Percentiles rank a stretch among this genome's conserved stretches.
phyloP scores from a whole-genome alignment of 2,888 invertebrate genomes.

The Phorcus lineatus region DNA sequence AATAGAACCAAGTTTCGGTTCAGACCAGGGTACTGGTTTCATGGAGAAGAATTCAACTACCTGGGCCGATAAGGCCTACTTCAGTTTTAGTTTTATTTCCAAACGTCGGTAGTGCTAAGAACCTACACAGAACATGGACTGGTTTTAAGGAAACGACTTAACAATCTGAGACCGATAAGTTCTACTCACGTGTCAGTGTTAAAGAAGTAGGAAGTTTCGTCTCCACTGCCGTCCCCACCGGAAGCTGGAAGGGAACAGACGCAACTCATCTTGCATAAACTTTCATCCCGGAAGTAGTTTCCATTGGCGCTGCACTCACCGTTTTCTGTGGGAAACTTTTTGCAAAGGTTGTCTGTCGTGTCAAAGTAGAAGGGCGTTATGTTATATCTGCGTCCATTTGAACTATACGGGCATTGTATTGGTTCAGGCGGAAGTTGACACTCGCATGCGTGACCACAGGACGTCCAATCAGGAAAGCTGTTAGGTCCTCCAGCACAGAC shows the following conservation, averaged over 20 bases:
- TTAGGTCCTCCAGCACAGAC: neutral
- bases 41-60: too few relatives aligned
- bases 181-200: neutral
- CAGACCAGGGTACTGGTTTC: too few relatives aligned
- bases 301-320: neutral
- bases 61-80: too few relatives aligned
- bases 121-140: too few relatives aligned
- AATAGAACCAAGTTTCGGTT: too few relatives aligned
- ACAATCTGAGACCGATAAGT: too few relatives aligned
- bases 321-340: neutral
- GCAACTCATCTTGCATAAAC: neutral
- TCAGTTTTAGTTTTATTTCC: too few relatives aligned
- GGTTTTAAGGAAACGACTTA: too few relatives aligned
- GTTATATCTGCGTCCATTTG: too few relatives aligned
- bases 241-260: neutral
- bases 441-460: neutral
- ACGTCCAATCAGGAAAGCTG: neutral
- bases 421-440: neutral
- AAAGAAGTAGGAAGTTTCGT: neutral
- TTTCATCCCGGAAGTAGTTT: neutral
- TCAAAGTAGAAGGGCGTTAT: neutral
- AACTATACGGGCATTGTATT: neutral
- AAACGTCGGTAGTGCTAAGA: too few relatives aligned
- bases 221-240: neutral
- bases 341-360: neutral